Percentiles rank a stretch among this genome's conserved stretches.
Evolutionary conservation across 1,140 invertebrate genomes (phyloP).

Genomic region (Heliconius melpomene): DNA sequence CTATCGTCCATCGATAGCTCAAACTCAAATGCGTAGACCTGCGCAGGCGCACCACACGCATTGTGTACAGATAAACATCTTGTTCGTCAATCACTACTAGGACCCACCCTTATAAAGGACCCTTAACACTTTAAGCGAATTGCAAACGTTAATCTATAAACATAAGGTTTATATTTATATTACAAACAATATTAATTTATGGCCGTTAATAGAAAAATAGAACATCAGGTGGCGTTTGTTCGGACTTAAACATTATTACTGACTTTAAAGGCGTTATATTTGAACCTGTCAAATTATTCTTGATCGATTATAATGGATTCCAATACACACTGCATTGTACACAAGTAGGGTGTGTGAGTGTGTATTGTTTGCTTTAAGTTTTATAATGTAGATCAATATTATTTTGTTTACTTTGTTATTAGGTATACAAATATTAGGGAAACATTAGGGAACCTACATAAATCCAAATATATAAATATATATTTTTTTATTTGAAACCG

Average conservation of each 20-base stretch:
- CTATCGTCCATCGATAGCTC: conserved; percentile 55
- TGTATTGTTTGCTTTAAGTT: not conserved
- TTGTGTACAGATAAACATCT: conserved; percentile 70
- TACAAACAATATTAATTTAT: conserved; percentile 43
- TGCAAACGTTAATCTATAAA: conserved; percentile 15
- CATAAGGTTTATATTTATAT: conserved; percentile 29
- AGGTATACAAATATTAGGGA: not conserved
- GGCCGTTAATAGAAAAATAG: conserved; percentile 55
- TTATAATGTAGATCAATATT: not conserved
- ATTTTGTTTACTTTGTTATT: not conserved
- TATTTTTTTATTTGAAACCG: not conserved
- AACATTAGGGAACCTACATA: not conserved
- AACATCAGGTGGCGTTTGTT: conserved; percentile 49
- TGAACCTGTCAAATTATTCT: conserved; percentile 40
- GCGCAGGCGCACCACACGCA: conserved; percentile 65
- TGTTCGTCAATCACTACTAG: conserved; percentile 61
- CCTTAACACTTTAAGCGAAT: conserved; percentile 22
- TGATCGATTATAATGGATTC: conserved; percentile 18
- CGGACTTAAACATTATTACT: conserved; percentile 49
- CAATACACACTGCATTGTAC: not conserved
- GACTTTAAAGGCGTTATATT: conserved; percentile 50
- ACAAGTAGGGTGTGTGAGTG: not conserved
- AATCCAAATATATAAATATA: not conserved
- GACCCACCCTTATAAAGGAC: conserved; percentile 52
- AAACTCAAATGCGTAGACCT: conserved; percentile 49